A percentile compares a stretch with the other conserved stretches of the same genome.
phyloP scores from a whole-genome alignment of 2,888 invertebrate genomes.

The Nomada fucata region DNA sequence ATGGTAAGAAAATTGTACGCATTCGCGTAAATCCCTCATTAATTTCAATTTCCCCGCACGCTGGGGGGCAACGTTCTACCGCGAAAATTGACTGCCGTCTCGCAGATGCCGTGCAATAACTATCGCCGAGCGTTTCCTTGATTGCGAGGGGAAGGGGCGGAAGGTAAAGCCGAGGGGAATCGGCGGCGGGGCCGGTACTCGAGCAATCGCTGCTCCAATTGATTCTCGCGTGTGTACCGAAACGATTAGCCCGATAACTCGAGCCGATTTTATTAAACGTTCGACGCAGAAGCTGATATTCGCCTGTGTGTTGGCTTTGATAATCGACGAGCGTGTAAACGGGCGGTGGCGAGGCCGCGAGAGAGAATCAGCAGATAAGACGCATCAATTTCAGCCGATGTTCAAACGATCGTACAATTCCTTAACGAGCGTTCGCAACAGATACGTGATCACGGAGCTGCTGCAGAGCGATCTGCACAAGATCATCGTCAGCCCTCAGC shows the following conservation, averaged over 20 bases:
- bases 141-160: not conserved
- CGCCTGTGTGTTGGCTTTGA: not conserved
- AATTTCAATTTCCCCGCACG: too few species aligned
- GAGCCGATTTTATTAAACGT: conserved; percentile 3
- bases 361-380: conserved; percentile 37
- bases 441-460: conserved; percentile 99
- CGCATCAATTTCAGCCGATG: conserved; percentile 32
- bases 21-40: too few species aligned
- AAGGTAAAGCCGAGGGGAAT: not conserved
- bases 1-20: too few species aligned
- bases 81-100: not conserved
- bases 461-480: conserved; percentile 99
- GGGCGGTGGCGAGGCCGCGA: not conserved
- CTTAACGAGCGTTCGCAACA: conserved; percentile 84
- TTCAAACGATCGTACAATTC: conserved; percentile 71
- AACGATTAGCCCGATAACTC: conserved; percentile 25
- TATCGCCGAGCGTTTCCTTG: not conserved
- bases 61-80: too few species aligned
- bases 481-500: conserved; percentile 99
- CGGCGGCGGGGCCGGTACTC: not conserved
- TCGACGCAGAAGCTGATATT: conserved; percentile 8
- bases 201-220: not conserved
- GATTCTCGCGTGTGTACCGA: conserved; percentile 12
- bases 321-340: conserved; percentile 27
- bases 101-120: not conserved